Conservation (phyloP, 2,797 vertebrate species). For the Podargus strigoides region DNA sequence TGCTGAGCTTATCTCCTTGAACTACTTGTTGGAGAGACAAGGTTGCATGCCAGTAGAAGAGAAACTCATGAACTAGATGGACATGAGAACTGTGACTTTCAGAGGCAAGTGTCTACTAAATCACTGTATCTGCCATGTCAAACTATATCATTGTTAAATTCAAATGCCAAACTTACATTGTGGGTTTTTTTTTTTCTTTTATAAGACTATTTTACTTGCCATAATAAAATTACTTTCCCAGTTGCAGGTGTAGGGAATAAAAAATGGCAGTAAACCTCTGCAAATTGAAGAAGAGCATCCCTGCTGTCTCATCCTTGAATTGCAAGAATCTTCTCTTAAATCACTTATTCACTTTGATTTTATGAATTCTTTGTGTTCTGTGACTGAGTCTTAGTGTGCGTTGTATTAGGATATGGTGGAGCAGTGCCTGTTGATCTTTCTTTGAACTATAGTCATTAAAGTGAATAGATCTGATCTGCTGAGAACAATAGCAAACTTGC, state of each 20-base stretch:
- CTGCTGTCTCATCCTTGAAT: not conserved
- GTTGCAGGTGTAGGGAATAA: not conserved
- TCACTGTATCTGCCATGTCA: not conserved
- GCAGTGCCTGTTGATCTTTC: not conserved
- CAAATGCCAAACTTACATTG: not conserved
- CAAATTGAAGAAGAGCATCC: not conserved
- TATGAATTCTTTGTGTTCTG: slow-evolving; percentile 5
- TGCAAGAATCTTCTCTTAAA: not conserved
- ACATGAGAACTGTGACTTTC: not conserved
- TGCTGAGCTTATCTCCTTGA: not conserved
- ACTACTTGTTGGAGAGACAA: not conserved
- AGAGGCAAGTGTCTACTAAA: not conserved
- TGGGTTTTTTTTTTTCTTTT: not conserved
- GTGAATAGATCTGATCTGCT: not conserved
- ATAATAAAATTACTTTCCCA: not conserved
- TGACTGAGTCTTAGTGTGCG: not conserved
- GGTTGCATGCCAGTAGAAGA: not conserved
- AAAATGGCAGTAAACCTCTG: not conserved
- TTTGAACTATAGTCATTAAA: slow-evolving; percentile 1
- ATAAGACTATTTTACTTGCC: not conserved
- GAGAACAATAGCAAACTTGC: not conserved
- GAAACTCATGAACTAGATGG: not conserved
- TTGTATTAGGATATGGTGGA: not conserved
- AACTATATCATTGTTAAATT: not conserved
- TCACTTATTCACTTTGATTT: not conserved